Evolutionary conservation across 2,797 vertebrate species (phyloP).

Genomic region (Enteromius paludinosus): DNA sequence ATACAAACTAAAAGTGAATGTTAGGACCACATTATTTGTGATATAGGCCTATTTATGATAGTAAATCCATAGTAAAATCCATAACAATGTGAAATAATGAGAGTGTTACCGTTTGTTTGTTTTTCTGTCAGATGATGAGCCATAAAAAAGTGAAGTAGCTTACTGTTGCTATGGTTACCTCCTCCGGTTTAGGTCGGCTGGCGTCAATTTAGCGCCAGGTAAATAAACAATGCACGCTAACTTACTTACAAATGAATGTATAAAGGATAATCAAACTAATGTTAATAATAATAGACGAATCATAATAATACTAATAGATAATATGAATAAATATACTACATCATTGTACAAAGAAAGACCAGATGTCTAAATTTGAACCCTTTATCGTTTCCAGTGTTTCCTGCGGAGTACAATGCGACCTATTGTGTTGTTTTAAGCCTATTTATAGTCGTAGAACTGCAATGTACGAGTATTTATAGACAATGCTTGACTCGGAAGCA

Average conservation of each 20-base stretch:
- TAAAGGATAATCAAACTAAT: not conserved
- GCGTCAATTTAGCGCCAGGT: not conserved
- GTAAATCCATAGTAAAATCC: not conserved
- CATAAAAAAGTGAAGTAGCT: not conserved
- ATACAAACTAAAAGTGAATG: not conserved
- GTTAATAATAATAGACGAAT: not conserved
- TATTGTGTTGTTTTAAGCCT: conserved; percentile 67
- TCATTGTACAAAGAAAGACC: conserved; percentile 1
- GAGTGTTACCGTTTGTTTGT: not conserved
- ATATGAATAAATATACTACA: not conserved
- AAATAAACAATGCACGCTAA: not conserved
- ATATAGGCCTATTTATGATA: not conserved
- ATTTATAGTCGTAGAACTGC: conserved; percentile 74
- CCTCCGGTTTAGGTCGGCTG: too few relatives aligned
- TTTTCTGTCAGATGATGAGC: not conserved
- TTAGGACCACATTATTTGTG: not conserved
- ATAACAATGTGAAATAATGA: not conserved
- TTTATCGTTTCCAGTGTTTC: conserved; percentile 70
- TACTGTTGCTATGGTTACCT: not conserved
- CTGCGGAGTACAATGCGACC: conserved; percentile 49
- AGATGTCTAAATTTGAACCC: conserved; percentile 24
- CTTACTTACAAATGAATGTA: not conserved
- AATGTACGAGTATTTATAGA: conserved; percentile 72
- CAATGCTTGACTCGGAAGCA: conserved; percentile 47
- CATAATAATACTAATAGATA: not conserved